phyloP scores from a whole-genome alignment of 2,888 invertebrate genomes.

The Empis livida region DNA sequence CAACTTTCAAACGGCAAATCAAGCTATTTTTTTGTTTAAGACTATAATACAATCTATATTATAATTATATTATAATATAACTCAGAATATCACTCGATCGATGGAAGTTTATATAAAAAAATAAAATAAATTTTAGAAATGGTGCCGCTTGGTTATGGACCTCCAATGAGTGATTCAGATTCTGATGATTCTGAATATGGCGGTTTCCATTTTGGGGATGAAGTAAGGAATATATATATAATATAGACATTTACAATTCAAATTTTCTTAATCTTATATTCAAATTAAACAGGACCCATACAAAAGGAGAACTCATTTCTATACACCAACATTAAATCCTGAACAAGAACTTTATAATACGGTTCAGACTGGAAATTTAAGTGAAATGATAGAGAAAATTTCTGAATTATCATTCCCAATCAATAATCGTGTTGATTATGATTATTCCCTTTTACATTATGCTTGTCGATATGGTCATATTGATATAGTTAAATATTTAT shows the following conservation, averaged over 20 bases:
- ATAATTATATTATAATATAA: no score
- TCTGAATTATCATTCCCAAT: conserved; percentile 14
- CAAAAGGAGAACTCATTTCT: background rate
- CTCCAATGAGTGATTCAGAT: conserved; percentile 26
- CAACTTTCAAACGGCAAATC: no score
- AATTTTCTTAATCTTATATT: background rate
- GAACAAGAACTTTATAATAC: conserved; percentile 20
- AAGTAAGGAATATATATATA: conserved; percentile 15
- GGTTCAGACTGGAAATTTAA: conserved; percentile 18
- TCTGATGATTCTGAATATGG: conserved; percentile 18
- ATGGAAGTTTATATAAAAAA: background rate
- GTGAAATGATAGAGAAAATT: conserved; percentile 17
- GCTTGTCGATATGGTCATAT: conserved; percentile 24
- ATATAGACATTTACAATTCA: background rate
- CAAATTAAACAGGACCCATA: background rate
- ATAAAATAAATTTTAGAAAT: background rate
- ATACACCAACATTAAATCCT: conserved; percentile 1
- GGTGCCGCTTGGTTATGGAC: conserved; percentile 16
- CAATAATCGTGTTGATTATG: conserved; percentile 16
- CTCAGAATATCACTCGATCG: no score
- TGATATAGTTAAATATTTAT: conserved; percentile 23
- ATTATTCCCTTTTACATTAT: conserved; percentile 20
- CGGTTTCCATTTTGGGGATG: conserved; percentile 28
- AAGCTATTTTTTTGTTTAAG: no score
- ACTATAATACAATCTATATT: no score